Evolutionary conservation across 37 sponge, comb jelly and placozoan species (phyloP).

Genomic region (Geodia barretti): DNA sequence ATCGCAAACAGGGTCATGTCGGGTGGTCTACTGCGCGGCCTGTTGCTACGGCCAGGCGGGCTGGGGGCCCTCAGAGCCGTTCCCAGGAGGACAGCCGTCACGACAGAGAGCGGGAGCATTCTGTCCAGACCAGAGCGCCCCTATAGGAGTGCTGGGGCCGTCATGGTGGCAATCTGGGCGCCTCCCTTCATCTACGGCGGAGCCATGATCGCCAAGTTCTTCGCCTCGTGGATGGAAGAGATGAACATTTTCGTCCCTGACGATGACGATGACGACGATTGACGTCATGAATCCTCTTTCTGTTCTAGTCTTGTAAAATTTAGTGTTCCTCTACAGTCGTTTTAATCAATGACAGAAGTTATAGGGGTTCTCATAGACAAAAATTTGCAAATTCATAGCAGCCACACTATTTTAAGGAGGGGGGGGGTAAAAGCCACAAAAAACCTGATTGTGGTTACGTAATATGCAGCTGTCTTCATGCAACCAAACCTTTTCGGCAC

Average conservation of each 20-base stretch:
- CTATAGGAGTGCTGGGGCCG: constrained; percentile 37
- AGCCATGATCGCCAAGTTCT: constrained; percentile 32
- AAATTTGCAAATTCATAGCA: too few relatives aligned
- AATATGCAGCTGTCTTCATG: too few relatives aligned
- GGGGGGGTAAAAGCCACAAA: too few relatives aligned
- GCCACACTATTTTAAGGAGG: too few relatives aligned
- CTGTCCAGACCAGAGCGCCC: constrained; percentile 24
- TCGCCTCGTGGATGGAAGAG: constrained; percentile 65
- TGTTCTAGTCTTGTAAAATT: too few relatives aligned
- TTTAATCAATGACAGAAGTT: too few relatives aligned
- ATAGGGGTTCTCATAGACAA: too few relatives aligned
- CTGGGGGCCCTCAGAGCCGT: not conserved
- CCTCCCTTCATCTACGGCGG: constrained; percentile 64
- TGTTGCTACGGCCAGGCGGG: not conserved
- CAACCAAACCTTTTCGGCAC: too few relatives aligned
- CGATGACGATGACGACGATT: constrained; percentile 75
- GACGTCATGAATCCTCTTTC: not conserved
- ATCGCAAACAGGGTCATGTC: too few relatives aligned
- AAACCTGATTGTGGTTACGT: too few relatives aligned
- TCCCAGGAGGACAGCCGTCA: constrained; percentile 24
- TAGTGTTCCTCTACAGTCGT: not conserved
- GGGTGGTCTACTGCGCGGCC: not conserved
- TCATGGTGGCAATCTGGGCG: constrained; percentile 18
- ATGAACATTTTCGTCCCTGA: constrained; percentile 76
- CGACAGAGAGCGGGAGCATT: constrained; percentile 19